Evolutionary conservation across 2,888 invertebrate species (phyloP).

Genomic region (Exephanes ischioxanthus): DNA sequence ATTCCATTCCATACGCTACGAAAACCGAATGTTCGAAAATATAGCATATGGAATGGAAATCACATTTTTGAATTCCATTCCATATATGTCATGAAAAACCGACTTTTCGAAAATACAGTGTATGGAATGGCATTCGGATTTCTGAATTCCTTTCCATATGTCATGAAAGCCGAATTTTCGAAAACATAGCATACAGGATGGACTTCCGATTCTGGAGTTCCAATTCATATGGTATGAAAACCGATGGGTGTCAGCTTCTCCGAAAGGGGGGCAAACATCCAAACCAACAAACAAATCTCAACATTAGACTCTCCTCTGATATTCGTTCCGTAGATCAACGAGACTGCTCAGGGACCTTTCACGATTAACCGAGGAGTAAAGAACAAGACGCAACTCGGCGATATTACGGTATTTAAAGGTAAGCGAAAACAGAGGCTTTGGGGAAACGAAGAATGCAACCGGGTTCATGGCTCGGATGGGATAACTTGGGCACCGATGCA

Average conservation of each 20-base stretch:
- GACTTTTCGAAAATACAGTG: no score
- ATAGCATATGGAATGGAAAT: no score
- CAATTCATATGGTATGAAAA: background rate
- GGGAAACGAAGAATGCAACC: constrained; percentile 86
- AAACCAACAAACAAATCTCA: constrained; percentile 12
- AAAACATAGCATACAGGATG: no score
- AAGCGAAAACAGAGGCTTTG: constrained; percentile 78
- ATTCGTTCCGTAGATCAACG: constrained; percentile 85
- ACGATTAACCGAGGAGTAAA: constrained; percentile 86
- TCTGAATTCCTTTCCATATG: no score
- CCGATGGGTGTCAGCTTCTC: no score
- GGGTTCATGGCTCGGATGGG: constrained; percentile 87
- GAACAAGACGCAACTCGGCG: constrained; percentile 85
- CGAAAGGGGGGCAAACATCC: constrained; percentile 17
- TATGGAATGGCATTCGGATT: no score
- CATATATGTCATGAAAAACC: no score
- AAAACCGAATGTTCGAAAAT: no score
- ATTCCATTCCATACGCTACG: no score
- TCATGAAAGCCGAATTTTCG: no score
- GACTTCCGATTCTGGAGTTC: no score
- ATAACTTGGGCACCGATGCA: constrained; percentile 86
- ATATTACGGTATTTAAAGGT: constrained; percentile 85
- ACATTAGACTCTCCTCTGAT: background rate
- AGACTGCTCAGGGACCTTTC: constrained; percentile 86
- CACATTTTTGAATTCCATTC: no score